Evolutionary conservation across 2,113 vertebrate species (phyloP), one percentile per base, ranked within the genome.

Genomic region (Thinocorus orbignyianus): DNA sequence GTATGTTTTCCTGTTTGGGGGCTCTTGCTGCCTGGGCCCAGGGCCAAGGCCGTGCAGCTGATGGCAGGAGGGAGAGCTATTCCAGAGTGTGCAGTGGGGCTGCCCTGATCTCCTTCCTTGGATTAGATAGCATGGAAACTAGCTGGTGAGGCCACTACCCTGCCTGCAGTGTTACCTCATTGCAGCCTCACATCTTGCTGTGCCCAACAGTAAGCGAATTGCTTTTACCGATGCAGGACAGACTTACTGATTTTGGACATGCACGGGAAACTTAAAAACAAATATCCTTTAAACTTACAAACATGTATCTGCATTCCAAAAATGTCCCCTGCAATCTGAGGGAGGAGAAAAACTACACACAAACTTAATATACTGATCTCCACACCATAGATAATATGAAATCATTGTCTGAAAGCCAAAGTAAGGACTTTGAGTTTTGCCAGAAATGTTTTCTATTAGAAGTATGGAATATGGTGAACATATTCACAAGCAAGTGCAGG

Each of bases 51-150:
- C 0, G 0, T 22, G 25, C 13, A 48, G 57, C 17, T 39, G 18
- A 19, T 24, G 33, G 35, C 14, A 20, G 41, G 5, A 42, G 37
- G 17, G 22, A 55, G 20, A 31, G 17, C 13, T 31, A 4, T 11
- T 51, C 68, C 9, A 18, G 25, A 3, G 18, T 51, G 25, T 0
- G 0, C 1, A 1, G 12, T 33, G 62, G 22, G 37, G 16, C n/a
- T 62, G n/a, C 16, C 26, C 30, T 30, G 13, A 17, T 54, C 7
- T 4, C 16, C 26, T 41, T 12, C 22, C 51, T 33, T 33, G 25
- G 3, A 3, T 46, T 12, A 19, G 12, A 28, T 15, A 57, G 22
- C 2, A 2, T 5, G 33, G 28, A 13, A 9, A 9, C 54, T 16
- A 44, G 16, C 52, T 46, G 35, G 30, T 0, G 4, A 80, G 54